These are phyloP conservation scores for Standfussiana lucernea DNA, from an alignment of 2,888 invertebrate species.

Conservation along the genomic window DNA sequence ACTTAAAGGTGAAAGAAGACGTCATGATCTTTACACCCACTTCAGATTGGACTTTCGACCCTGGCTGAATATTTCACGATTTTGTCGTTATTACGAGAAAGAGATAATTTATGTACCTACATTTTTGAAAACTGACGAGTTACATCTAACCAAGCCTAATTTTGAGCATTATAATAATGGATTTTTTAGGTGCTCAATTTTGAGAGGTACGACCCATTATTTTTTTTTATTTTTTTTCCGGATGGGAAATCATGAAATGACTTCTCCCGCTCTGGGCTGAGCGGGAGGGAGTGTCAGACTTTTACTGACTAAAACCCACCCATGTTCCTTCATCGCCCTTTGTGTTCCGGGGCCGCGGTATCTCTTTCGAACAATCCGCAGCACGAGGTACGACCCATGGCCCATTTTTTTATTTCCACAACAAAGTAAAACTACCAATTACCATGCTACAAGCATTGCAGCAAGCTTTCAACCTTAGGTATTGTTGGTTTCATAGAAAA, in stretches of 20 bases:
- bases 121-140: neutral
- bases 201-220: neutral
- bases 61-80: neutral
- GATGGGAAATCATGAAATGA: too few relatives aligned
- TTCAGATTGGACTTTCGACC: neutral
- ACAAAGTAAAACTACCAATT: neutral
- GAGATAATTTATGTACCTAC: too few relatives aligned
- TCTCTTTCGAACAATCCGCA: too few relatives aligned
- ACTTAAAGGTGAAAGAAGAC: conserved; percentile 37
- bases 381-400: neutral
- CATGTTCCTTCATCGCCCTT: too few relatives aligned
- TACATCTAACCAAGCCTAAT: neutral
- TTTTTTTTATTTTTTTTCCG: too few relatives aligned
- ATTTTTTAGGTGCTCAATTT: neutral
- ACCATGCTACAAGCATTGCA: neutral
- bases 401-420: neutral
- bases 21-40: conserved; percentile 35
- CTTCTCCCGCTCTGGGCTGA: too few relatives aligned
- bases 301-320: too few relatives aligned
- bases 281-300: too few relatives aligned
- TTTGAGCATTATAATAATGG: neutral
- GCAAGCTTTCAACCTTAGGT: neutral
- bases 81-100: neutral
- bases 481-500: neutral
- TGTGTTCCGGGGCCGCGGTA: too few relatives aligned